Evolutionary conservation across 2,113 vertebrate species (phyloP).

Genomic region (Penelope pileata): DNA sequence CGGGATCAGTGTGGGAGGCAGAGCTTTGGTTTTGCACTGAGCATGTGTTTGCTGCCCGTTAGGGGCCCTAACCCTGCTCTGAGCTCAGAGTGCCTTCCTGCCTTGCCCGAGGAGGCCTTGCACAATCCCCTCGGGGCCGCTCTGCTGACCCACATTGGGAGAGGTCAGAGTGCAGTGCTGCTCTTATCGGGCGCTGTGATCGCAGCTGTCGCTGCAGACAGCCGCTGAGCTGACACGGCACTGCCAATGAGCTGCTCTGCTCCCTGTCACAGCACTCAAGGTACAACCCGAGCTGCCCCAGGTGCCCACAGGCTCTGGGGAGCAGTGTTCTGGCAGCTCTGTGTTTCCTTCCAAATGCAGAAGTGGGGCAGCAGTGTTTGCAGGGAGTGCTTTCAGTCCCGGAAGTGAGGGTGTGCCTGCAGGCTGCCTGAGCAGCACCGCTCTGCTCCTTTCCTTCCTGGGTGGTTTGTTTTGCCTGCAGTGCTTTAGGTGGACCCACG

Average conservation of each 20-base stretch:
- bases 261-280: not conserved
- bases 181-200: not conserved
- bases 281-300: not conserved
- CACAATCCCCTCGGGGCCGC: fast-evolving
- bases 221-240: not conserved
- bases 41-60: fast-evolving
- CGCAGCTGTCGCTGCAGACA: not conserved
- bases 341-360: not conserved
- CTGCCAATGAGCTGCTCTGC: not conserved
- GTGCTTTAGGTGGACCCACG: not conserved
- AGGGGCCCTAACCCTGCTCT: not conserved
- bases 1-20: not conserved
- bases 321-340: not conserved
- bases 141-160: not conserved
- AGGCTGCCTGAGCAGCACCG: not conserved
- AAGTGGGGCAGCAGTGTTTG: not conserved
- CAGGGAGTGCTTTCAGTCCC: not conserved
- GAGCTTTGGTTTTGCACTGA: not conserved
- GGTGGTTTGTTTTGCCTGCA: not conserved
- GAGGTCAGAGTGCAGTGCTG: not conserved
- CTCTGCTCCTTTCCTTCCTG: conserved; percentile 3
- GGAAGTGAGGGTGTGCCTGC: not conserved
- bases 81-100: fast-evolving
- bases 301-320: not conserved
- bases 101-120: fast-evolving